Base-by-base conservation (phyloP, 2,113 vertebrate species). In the Bagarius yarrelli region DNA sequence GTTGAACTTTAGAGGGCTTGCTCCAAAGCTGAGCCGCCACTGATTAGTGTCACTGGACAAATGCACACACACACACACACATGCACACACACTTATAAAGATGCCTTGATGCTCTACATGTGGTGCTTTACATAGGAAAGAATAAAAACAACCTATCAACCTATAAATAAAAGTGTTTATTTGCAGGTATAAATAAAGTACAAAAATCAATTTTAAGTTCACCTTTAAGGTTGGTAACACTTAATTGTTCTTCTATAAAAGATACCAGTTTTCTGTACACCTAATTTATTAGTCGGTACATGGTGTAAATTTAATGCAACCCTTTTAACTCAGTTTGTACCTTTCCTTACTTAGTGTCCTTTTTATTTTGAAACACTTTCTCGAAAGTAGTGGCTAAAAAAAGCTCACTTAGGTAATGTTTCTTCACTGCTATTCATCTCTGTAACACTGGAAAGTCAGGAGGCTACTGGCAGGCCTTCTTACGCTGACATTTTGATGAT, bases 401-500 rank as follows among this genome's bases (percentile, higher is more conserved):
- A 60, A 32, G 1, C 67, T n/a, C 23, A n/a, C 52, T 57, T 56
- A 23, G 55, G 80, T 47, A 60, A 78, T 50, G 60, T 76, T 69
- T 72, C 52, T 69, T 69, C 80, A 76, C 61, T 44, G 4, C 72
- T 81, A 27, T 63, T 36, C 69, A 30, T 67, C 60, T 47, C n/a
- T 76, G 61, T 25, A 66, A 67, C 61, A 30, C 61, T 47, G 72
- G 80, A 59, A 66, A 66, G 50, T 47, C 50, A 53, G n/a, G 19
- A 75, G 14, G n/a, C 61, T 32, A 47, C 21, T 47, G 19, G 25
- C 44, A 27, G 55, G 36, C n/a, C 5, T 27, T 81, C 36, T 75
- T 30, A 52, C 40, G n/a, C 60, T 75, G 71, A 81, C 61, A 53
- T 71, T 83, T 52, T 14, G 25, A 76, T 63, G 67, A 55, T 71